These are phyloP conservation scores for Dexiosoma caninum DNA, from an alignment of 2,888 invertebrate species.

Conservation along the genomic window DNA sequence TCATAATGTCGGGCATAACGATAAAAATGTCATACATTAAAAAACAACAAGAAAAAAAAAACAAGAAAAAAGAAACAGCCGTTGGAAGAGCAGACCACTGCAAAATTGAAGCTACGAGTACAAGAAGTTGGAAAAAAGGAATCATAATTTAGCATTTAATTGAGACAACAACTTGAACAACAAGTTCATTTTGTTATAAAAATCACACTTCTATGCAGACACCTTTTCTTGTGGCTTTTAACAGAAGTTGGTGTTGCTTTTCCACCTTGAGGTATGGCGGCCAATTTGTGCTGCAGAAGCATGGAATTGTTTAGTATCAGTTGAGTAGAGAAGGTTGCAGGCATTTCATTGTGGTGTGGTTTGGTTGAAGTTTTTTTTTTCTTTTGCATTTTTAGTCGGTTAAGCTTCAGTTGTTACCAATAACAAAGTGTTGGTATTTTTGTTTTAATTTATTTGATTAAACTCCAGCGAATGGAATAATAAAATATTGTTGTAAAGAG, in stretches of 20 bases:
- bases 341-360: constrained; percentile 18
- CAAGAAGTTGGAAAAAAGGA: constrained; percentile 1
- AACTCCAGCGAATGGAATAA: constrained; percentile 56
- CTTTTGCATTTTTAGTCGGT: background rate
- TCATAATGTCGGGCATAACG: constrained; percentile 59
- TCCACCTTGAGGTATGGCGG: constrained; percentile 24
- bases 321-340: background rate
- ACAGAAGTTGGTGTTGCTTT: constrained; percentile 8
- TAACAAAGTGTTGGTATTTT: constrained; percentile 55
- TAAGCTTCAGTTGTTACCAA: constrained; percentile 52
- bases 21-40: constrained; percentile 65
- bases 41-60: no score
- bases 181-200: constrained; percentile 48
- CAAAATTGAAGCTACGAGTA: background rate
- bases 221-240: constrained; percentile 36
- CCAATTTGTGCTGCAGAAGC: constrained; percentile 32
- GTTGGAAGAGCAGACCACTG: background rate
- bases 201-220: constrained; percentile 52
- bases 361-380: background rate
- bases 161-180: constrained; percentile 59
- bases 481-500: constrained; percentile 6
- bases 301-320: constrained; percentile 3
- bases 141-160: constrained; percentile 67
- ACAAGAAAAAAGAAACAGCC: no score
- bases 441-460: constrained; percentile 68